These are phyloP conservation scores for Fundulus diaphanus DNA, from an alignment of 2,797 vertebrate species.

Conservation along the genomic window DNA sequence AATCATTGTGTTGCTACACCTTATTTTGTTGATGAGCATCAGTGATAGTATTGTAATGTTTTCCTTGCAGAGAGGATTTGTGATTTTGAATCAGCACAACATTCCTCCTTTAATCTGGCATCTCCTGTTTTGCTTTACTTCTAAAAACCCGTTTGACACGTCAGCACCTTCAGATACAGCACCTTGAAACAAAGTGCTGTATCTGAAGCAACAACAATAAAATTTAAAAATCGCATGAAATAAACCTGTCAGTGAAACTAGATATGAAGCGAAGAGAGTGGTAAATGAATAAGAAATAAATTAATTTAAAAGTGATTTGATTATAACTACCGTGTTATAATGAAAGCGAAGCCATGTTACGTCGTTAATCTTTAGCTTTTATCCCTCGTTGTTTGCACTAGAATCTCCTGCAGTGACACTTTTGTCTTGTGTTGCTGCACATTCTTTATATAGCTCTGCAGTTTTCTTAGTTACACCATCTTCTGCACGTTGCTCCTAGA, in stretches of 20 bases:
- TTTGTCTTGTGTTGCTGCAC: slow-evolving; percentile 29
- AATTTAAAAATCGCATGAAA: background rate
- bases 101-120: background rate
- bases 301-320: slow-evolving; percentile 3
- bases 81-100: background rate
- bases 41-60: background rate
- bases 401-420: background rate
- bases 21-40: background rate
- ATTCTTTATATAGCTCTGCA: slow-evolving; percentile 37
- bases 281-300: background rate
- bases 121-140: background rate
- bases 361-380: slow-evolving; percentile 5
- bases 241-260: background rate
- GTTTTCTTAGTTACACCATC: slow-evolving; percentile 43
- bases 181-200: background rate
- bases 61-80: background rate
- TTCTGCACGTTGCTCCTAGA: slow-evolving; percentile 36
- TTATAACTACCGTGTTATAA: background rate
- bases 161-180: background rate
- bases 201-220: background rate
- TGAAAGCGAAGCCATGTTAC: background rate
- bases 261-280: background rate
- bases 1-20: background rate
- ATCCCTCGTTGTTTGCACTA: slow-evolving; percentile 22
- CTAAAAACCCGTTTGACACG: background rate